phyloP scores from a whole-genome alignment of 1,140 invertebrate genomes.

The Mycetomoellerius zeteki region DNA sequence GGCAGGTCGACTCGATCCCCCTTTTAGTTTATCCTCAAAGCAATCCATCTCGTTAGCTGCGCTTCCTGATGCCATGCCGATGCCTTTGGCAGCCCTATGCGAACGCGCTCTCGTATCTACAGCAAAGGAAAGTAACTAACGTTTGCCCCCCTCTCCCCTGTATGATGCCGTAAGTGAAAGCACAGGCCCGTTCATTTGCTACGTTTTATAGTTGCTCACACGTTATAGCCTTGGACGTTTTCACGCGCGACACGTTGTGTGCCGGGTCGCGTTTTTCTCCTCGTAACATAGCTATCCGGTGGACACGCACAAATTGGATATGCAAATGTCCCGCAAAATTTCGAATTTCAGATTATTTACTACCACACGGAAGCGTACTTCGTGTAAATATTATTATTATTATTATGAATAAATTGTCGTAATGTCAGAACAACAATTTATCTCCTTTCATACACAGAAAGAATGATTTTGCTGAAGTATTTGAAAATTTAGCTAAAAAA shows the following conservation, averaged over 20 bases:
- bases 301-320: neutral
- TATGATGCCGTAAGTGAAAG: slow-evolving; percentile 64
- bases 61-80: slow-evolving; percentile 15
- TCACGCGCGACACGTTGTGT: slow-evolving; percentile 17
- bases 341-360: slow-evolving; percentile 12
- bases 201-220: slow-evolving; percentile 51
- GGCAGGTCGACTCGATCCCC: neutral
- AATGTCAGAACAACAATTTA: neutral
- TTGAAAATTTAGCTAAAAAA: too few species aligned
- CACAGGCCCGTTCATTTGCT: slow-evolving; percentile 26
- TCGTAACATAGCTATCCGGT: neutral
- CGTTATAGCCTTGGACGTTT: slow-evolving; percentile 11
- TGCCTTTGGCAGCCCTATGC: slow-evolving; percentile 28
- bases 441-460: too few species aligned
- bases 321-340: slow-evolving; percentile 1
- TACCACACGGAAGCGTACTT: neutral
- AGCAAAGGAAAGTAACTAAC: slow-evolving; percentile 66
- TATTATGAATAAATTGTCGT: slow-evolving; percentile 11
- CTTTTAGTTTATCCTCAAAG: neutral
- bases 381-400: neutral
- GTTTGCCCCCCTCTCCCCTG: slow-evolving; percentile 2
- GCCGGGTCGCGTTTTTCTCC: slow-evolving; percentile 21
- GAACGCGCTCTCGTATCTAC: slow-evolving; percentile 14
- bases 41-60: neutral
- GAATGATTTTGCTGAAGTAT: too few species aligned